Conservation (phyloP, 2,888 invertebrate species). For the Zootermopsis nevadensis region DNA sequence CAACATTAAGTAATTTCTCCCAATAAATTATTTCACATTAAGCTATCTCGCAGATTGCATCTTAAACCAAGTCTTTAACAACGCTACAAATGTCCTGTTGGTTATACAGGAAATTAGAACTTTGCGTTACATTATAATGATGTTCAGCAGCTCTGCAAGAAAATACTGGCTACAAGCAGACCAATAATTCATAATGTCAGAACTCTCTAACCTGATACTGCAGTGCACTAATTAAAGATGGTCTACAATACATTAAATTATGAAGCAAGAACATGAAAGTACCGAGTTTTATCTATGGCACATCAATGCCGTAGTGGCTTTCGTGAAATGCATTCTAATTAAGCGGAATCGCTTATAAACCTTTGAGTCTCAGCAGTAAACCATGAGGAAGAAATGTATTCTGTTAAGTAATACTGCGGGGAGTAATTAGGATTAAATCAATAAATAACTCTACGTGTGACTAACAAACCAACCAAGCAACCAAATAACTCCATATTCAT, state of each 20-base stretch:
- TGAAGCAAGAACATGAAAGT: background rate
- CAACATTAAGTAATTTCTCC: no score
- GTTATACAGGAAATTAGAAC: no score
- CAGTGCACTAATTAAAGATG: background rate
- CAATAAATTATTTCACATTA: no score
- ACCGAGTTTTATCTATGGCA: background rate
- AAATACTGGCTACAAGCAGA: no score
- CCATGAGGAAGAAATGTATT: background rate
- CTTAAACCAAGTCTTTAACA: no score
- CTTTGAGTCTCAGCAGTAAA: background rate
- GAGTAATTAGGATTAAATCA: background rate
- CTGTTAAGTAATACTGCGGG: background rate
- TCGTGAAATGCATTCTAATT: constrained; percentile 14
- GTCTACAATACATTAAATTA: background rate
- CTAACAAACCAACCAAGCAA: no score
- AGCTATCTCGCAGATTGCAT: no score
- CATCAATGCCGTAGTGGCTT: background rate
- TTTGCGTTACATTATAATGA: no score
- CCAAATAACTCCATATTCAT: no score
- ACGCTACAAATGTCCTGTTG: no score
- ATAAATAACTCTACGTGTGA: background rate
- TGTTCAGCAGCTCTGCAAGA: no score
- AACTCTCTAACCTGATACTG: background rate
- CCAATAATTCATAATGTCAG: background rate
- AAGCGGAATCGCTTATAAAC: background rate